Evolutionary conservation across 2,113 vertebrate genomes (phyloP), one percentile per base, ranked within the genome.

Genomic region (Amazona guildingii): DNA sequence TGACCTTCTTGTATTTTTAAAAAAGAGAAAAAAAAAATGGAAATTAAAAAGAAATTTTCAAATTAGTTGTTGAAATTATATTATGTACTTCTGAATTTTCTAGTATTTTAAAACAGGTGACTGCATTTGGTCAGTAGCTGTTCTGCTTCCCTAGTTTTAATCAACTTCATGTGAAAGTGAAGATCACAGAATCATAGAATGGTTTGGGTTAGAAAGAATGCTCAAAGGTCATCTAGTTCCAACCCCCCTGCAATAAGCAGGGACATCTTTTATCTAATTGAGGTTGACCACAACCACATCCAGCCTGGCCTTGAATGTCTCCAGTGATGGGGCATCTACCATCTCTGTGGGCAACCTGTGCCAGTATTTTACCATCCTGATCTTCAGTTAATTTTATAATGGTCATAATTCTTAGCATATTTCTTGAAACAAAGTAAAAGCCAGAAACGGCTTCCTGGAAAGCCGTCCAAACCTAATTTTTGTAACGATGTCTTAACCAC

Each of bases 401-500:
- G 91, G 67, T 64, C 88, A 49, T 82, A 73, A 51, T 88, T 93
- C 69, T 86, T 72, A 81, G 73, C 55, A 3, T 82, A 62, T 74
- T 92, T 83, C 63, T 89, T 92, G 86, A 94, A 94, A 77, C 61
- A 33, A 68, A 87, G 37, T 70, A 52, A 81, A 95, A 92, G 69
- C 48, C 55, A 86, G 93, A 94, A 85, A 57, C 21, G 39, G 74
- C 92, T 97, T 97, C 96, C 92, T 96, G 95, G 95, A 96, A 97
- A 73, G 72, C 77, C 68, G 17, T 94, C 92, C 92, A 93, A 88
- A 80, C 70, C 75, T 69, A 89, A 29, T 49, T 80, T 97, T 95
- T 88, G 83, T 95, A 57, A 86, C 82, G 44, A 77, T 67, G 44
- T 52, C 78, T 94, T 66, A 97, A 86, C 78, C 68, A 29, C 79